Conservation (phyloP, 2,113 vertebrate genomes). For the Silurus glanis region DNA sequence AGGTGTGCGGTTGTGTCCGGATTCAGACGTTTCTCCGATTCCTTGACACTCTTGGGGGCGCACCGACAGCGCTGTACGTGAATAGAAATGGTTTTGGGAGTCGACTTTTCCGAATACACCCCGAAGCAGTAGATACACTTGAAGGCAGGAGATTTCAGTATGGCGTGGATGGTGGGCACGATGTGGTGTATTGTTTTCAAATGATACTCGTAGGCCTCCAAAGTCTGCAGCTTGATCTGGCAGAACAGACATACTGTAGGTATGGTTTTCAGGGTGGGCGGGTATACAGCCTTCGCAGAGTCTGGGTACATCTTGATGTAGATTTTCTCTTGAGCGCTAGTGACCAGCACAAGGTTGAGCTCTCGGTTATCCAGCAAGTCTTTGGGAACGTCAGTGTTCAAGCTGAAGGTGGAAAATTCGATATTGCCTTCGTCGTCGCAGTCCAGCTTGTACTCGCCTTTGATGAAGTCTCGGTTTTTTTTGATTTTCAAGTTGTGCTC, state of each 20-base stretch:
- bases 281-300: constrained; percentile 49
- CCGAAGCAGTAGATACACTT: constrained; percentile 89
- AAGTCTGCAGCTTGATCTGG: constrained; percentile 66
- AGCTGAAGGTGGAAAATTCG: constrained; percentile 78
- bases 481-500: constrained; percentile 74
- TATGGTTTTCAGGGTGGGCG: constrained; percentile 40
- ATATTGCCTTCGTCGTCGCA: constrained; percentile 74
- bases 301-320: constrained; percentile 80
- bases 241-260: constrained; percentile 80
- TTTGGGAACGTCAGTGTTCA: constrained; percentile 73
- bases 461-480: constrained; percentile 73
- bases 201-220: constrained; percentile 77
- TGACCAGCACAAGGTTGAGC: constrained; percentile 78
- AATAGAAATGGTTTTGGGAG: constrained; percentile 80
- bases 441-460: constrained; percentile 73
- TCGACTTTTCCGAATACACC: constrained; percentile 84
- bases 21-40: constrained; percentile 56
- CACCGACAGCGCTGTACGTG: constrained; percentile 83
- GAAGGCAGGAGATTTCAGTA: constrained; percentile 84
- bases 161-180: constrained; percentile 81
- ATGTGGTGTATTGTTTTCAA: constrained; percentile 82
- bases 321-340: constrained; percentile 72
- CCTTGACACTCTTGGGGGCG: constrained; percentile 77
- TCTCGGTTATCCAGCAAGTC: constrained; percentile 79
- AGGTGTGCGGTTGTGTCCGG: constrained; percentile 54